Conservation (phyloP, 2,797 vertebrate species). For the Gallinago nigripennis region DNA sequence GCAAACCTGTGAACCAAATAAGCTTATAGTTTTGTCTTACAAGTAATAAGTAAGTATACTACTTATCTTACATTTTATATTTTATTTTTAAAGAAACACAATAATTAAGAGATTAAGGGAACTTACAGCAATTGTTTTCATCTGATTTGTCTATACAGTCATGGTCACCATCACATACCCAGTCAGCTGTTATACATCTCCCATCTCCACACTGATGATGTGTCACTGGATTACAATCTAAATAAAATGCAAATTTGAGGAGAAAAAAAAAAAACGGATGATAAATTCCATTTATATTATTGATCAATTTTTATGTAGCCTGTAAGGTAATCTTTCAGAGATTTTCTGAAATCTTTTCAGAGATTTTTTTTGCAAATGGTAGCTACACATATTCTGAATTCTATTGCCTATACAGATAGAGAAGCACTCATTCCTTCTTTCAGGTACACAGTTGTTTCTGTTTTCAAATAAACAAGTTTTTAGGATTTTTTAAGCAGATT, state of each 20-base stretch:
- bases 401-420: background rate
- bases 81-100: background rate
- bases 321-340: background rate
- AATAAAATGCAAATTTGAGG: background rate
- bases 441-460: background rate
- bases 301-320: background rate
- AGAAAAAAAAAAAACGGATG: background rate
- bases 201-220: conserved; percentile 91
- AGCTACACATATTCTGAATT: background rate
- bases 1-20: background rate
- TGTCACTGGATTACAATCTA: conserved; percentile 80
- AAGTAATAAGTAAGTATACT: background rate
- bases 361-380: background rate
- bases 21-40: background rate
- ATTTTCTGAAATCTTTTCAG: background rate
- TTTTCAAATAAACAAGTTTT: background rate
- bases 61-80: background rate
- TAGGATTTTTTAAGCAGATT: background rate
- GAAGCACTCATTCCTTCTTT: background rate
- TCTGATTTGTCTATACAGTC: conserved; percentile 94
- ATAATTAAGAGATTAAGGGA: background rate
- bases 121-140: conserved; percentile 96
- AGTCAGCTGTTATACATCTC: conserved; percentile 85
- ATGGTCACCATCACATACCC: conserved; percentile 96
- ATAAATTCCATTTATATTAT: background rate